Evolutionary conservation across 2,113 vertebrate species (phyloP).

Genomic region (Marcusenius ussheri): DNA sequence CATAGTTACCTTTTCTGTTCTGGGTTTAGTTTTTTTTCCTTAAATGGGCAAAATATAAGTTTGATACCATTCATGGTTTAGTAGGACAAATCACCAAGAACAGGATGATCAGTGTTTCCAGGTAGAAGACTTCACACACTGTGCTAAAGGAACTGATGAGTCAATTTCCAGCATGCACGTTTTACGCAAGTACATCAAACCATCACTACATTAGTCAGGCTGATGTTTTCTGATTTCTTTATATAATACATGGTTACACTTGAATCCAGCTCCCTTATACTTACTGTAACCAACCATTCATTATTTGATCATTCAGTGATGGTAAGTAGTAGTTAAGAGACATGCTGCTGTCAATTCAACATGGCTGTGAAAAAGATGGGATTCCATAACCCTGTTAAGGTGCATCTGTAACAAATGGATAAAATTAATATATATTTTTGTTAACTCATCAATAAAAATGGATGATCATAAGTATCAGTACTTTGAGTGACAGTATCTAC

Average conservation of each 20-base stretch:
- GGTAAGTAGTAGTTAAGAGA: background rate
- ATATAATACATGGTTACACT: background rate
- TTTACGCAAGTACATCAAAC: background rate
- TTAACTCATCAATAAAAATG: background rate
- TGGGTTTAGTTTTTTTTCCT: background rate
- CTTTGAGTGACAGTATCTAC: no score
- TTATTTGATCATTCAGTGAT: background rate
- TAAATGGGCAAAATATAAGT: background rate
- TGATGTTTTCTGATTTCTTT: background rate
- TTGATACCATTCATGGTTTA: background rate
- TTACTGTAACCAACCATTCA: background rate
- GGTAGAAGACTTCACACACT: background rate
- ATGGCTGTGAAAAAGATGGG: background rate
- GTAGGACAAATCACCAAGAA: background rate
- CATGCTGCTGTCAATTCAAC: background rate
- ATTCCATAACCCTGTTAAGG: background rate
- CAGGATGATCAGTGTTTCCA: background rate
- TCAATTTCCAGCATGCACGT: background rate
- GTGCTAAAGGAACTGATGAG: background rate
- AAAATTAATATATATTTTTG: background rate
- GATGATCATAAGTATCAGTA: background rate
- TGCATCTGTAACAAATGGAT: background rate
- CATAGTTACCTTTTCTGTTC: background rate
- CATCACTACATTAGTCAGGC: background rate
- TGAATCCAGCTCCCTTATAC: background rate